Conservation (phyloP, 2,888 invertebrate species). For the Argynnis bischoffii region DNA sequence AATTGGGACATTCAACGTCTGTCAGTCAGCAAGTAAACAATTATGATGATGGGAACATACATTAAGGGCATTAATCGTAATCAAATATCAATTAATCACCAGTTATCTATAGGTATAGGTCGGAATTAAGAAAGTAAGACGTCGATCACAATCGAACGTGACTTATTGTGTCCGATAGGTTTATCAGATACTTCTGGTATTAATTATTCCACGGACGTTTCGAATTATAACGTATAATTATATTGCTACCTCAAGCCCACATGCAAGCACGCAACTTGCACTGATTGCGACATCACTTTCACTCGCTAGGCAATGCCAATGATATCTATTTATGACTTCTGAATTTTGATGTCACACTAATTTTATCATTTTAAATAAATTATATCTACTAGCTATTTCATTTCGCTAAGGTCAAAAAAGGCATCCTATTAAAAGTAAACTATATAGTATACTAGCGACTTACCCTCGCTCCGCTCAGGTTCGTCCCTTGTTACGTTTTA, state of each 20-base stretch:
- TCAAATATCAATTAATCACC: not conserved
- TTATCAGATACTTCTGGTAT: constrained; percentile 29
- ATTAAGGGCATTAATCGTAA: not conserved
- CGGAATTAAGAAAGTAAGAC: constrained; percentile 20
- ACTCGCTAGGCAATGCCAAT: constrained; percentile 49
- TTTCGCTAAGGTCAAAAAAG: too few species aligned
- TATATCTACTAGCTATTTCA: not conserved
- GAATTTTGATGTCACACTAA: constrained; percentile 28
- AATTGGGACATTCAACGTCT: too few species aligned
- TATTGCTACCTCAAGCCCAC: constrained; percentile 44
- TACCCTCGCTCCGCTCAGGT: too few species aligned
- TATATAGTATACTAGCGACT: too few species aligned
- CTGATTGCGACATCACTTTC: constrained; percentile 75
- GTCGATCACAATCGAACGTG: constrained; percentile 25
- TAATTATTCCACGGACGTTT: constrained; percentile 32
- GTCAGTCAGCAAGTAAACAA: too few species aligned
- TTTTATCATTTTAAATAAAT: not conserved
- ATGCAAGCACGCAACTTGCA: constrained; percentile 49
- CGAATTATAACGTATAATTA: constrained; percentile 44
- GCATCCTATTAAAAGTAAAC: too few species aligned
- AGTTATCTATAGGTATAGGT: constrained; percentile 9
- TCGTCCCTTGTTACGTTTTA: too few species aligned
- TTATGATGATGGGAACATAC: too few species aligned
- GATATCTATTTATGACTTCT: constrained; percentile 30
- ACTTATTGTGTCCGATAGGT: constrained; percentile 25